These are phyloP conservation scores for Drosophila ogumai DNA, from an alignment of 1,140 invertebrate genomes.

Conservation along the genomic window DNA sequence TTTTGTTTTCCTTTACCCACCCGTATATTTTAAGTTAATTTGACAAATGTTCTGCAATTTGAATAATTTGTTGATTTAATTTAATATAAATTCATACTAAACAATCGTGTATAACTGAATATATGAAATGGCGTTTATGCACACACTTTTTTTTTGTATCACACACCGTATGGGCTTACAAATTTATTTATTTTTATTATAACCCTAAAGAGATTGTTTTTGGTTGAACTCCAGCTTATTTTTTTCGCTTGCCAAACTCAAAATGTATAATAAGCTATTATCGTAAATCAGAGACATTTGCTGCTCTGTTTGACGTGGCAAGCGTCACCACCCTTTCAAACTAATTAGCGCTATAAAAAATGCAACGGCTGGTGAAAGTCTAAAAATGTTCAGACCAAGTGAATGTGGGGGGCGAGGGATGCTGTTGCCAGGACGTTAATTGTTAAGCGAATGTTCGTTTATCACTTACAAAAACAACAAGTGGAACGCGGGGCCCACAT, in stretches of 20 bases:
- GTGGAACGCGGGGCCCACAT: conserved; percentile 54
- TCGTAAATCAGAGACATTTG: conserved; percentile 55
- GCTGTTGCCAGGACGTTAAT: conserved; percentile 66
- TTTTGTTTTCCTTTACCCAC: too few relatives aligned
- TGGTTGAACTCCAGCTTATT: not conserved
- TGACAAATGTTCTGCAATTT: too few relatives aligned
- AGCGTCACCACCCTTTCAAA: conserved; percentile 26
- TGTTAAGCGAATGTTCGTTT: conserved; percentile 79
- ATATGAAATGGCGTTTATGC: too few relatives aligned
- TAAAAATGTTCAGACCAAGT: conserved; percentile 32
- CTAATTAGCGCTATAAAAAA: conserved; percentile 72
- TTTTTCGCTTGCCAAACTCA: conserved; percentile 5
- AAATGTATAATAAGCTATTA: conserved; percentile 61
- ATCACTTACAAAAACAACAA: conserved; percentile 60
- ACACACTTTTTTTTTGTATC: too few relatives aligned
- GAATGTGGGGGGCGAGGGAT: conserved; percentile 38
- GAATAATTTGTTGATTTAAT: too few relatives aligned
- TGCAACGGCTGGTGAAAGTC: conserved; percentile 23
- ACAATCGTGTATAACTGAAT: too few relatives aligned
- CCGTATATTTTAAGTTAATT: too few relatives aligned
- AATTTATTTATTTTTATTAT: too few relatives aligned
- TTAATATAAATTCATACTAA: too few relatives aligned
- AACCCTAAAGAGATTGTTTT: not conserved
- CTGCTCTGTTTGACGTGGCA: conserved; percentile 11
- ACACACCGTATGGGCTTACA: too few relatives aligned